Evolutionary conservation across 2,797 vertebrate species (phyloP).

Genomic region (Pseudomugil gertrudae): DNA sequence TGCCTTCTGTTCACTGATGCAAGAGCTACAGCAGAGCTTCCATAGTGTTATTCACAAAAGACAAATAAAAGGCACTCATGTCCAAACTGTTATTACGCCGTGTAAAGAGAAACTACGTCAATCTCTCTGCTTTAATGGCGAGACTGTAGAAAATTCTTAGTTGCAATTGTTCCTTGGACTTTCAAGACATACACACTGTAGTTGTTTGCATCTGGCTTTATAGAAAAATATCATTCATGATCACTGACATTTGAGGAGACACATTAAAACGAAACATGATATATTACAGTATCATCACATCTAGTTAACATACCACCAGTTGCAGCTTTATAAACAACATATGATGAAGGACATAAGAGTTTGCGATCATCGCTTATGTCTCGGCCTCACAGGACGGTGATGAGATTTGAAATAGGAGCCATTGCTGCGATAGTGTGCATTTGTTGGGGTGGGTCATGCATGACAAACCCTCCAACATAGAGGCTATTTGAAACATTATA

Average conservation of each 20-base stretch:
- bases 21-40: slow-evolving; percentile 75
- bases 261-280: slow-evolving; percentile 65
- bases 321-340: slow-evolving; percentile 59
- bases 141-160: slow-evolving; percentile 16
- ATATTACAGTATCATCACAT: slow-evolving; percentile 55
- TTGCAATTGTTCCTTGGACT: slow-evolving; percentile 38
- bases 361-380: slow-evolving; percentile 34
- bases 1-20: slow-evolving; percentile 48
- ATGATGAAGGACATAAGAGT: slow-evolving; percentile 38
- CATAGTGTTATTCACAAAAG: slow-evolving; percentile 59
- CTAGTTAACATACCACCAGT: slow-evolving; percentile 56
- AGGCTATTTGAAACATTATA: slow-evolving; percentile 51
- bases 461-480: slow-evolving; percentile 42
- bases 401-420: slow-evolving; percentile 61
- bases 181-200: slow-evolving; percentile 36
- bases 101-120: slow-evolving; percentile 61
- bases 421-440: slow-evolving; percentile 51
- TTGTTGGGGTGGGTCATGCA: slow-evolving; percentile 45
- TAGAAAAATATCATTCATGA: slow-evolving; percentile 66
- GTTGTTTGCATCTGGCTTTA: slow-evolving; percentile 56
- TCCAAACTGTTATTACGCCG: slow-evolving; percentile 63
- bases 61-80: slow-evolving; percentile 87
- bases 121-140: slow-evolving; percentile 42
- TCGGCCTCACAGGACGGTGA: slow-evolving; percentile 38
- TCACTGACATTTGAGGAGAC: slow-evolving; percentile 60